Percentiles rank a stretch among this genome's conserved stretches.
Conservation (phyloP, 2,888 invertebrate species). For the Limnephilus marmoratus region DNA sequence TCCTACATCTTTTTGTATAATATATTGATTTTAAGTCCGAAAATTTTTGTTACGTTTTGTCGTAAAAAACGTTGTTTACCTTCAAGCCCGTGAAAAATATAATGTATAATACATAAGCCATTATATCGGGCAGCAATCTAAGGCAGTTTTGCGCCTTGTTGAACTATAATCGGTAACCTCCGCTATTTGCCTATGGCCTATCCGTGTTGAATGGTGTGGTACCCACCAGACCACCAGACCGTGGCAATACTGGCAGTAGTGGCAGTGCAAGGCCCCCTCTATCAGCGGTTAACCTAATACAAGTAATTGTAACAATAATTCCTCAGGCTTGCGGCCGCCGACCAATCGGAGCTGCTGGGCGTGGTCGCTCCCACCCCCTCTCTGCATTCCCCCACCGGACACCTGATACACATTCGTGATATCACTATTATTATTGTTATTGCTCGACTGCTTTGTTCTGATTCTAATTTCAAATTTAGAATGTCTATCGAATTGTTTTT, state of each 20-base stretch:
- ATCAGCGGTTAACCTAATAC: constrained; percentile 56
- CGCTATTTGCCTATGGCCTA: background rate
- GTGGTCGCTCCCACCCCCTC: constrained; percentile 35
- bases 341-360: constrained; percentile 51
- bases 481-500: background rate
- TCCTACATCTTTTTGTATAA: too few species aligned
- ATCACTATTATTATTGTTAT: constrained; percentile 38
- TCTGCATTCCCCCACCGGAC: constrained; percentile 24
- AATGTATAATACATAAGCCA: background rate
- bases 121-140: background rate
- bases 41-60: too few species aligned
- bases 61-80: too few species aligned
- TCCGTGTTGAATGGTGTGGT: background rate
- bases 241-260: background rate
- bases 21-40: too few species aligned
- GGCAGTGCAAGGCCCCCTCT: constrained; percentile 46
- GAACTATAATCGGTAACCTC: background rate
- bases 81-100: too few species aligned
- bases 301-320: constrained; percentile 59
- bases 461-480: background rate
- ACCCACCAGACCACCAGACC: constrained; percentile 9
- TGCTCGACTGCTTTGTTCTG: background rate
- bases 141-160: background rate
- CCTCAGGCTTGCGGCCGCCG: constrained; percentile 23
- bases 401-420: constrained; percentile 53